Conservation (phyloP, 2,797 vertebrate genomes). For the Leuciscus waleckii region DNA sequence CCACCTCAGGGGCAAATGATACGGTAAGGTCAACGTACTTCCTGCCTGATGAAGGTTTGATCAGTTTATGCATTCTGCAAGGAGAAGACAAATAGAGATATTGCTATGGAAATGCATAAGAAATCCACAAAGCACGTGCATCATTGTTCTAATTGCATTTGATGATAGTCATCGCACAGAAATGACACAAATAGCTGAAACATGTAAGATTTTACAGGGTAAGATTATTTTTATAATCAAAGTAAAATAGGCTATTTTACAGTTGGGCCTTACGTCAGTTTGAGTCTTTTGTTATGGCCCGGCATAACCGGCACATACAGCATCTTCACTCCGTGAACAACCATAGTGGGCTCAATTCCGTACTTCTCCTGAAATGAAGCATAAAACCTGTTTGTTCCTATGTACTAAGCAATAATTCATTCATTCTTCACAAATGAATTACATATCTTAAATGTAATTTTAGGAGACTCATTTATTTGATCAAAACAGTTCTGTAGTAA, state of each 20-base stretch:
- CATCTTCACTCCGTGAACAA: conserved; percentile 99
- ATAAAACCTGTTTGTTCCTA: not conserved
- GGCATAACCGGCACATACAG: conserved; percentile 98
- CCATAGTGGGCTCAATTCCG: conserved; percentile 96
- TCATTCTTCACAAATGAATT: not conserved
- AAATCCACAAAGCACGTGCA: not conserved
- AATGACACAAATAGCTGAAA: not conserved
- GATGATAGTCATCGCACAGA: not conserved
- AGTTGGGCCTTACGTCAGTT: conserved; percentile 87
- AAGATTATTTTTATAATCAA: not conserved
- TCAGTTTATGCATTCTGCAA: conserved; percentile 95
- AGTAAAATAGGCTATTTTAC: not conserved
- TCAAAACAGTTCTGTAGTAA: not conserved
- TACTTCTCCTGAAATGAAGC: conserved; percentile 87
- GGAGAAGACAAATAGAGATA: not conserved
- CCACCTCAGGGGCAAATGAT: conserved; percentile 92
- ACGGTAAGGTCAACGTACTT: conserved; percentile 97
- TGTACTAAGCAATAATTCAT: not conserved
- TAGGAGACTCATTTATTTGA: not conserved
- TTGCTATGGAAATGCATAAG: conserved; percentile 1
- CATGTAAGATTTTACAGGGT: not conserved
- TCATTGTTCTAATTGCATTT: not conserved
- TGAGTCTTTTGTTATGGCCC: conserved; percentile 95
- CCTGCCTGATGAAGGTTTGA: conserved; percentile 91
- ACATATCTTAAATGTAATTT: not conserved